phyloP scores from a whole-genome alignment of 2,797 vertebrate genomes.

The Mus caroli region DNA sequence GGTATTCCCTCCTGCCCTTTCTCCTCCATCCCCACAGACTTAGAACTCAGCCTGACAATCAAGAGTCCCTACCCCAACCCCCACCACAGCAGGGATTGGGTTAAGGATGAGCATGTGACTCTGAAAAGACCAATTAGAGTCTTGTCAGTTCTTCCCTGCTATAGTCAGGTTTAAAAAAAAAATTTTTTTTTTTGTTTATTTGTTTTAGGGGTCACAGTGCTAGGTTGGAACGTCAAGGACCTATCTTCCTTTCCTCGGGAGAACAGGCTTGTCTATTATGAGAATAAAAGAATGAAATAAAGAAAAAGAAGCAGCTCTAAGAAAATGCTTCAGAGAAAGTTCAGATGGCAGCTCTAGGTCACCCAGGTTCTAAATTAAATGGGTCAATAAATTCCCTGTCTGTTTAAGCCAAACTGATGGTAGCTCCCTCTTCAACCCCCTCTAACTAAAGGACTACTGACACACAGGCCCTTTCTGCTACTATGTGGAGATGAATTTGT shows the following conservation, averaged over 20 bases:
- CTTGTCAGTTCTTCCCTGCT: background rate
- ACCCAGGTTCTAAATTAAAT: slow-evolving; percentile 47
- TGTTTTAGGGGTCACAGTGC: background rate
- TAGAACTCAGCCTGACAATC: background rate
- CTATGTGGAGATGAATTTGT: background rate
- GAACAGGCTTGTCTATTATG: background rate
- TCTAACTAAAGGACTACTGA: slow-evolving; percentile 1
- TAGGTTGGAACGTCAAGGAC: background rate
- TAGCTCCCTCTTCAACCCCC: background rate
- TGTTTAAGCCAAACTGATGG: slow-evolving; percentile 10
- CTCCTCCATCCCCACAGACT: background rate
- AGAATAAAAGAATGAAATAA: background rate
- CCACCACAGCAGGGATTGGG: background rate
- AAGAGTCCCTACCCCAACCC: background rate
- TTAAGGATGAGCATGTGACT: background rate
- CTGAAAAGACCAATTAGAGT: background rate
- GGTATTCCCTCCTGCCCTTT: background rate
- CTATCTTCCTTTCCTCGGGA: background rate
- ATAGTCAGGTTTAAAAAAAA: background rate
- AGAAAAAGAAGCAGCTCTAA: slow-evolving; percentile 44
- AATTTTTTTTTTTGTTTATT: background rate
- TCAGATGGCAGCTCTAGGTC: background rate
- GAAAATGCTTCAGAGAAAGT: slow-evolving; percentile 17
- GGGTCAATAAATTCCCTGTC: slow-evolving; percentile 15
- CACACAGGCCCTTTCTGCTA: background rate